Evolutionary conservation across 2,113 vertebrate genomes (phyloP), one percentile per base, ranked within the genome.

Genomic region (Aptenodytes forsteri): DNA sequence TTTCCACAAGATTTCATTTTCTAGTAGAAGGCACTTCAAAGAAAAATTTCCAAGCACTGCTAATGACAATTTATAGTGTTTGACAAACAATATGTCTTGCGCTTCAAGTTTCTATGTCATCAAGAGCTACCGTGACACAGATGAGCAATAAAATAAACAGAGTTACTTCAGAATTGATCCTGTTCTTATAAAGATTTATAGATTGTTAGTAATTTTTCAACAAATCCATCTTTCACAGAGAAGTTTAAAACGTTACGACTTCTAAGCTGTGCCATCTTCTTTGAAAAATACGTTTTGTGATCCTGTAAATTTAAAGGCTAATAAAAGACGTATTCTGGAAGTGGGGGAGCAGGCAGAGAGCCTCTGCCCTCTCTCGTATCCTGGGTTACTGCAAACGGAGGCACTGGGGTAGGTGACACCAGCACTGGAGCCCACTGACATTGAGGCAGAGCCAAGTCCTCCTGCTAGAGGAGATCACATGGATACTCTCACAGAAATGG

Each of bases 81-180:
- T 78, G 77, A 90, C 79, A 92, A 78, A 80, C 11, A 87, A 8
- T 47, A 58, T 92, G 42, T 84, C 77, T 94, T 36, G 32, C 36
- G 18, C 55, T 92, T 94, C 38, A 92, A 64, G 47, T 56, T 92
- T 91, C n/a, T 77, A n/a, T 81, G 69, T 47, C 88, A 73, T 81
- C 79, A 81, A 92, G 90, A 85, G 81, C 66, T 61, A 79, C 81
- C 0, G 0, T 46, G 77, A 93, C 92, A 90, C 23, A 85, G 92
- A 95, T 64, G 73, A 94, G 42, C 86, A 86, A 93, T 95, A 96
- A 97, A 97, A 90, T 90, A 93, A 94, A 93, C 36, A 16, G 61
- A 76, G 82, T 73, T 90, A 62, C 83, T 90, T 92, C 59, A 75
- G 38, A 86, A 93, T 46, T 92, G 79, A 94, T 92, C 76, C 62